Percentiles rank a stretch among this genome's conserved stretches.
Evolutionary conservation across 37 sponge, comb jelly and placozoan species (phyloP).

Genomic region (Chondrosia reniformis): DNA sequence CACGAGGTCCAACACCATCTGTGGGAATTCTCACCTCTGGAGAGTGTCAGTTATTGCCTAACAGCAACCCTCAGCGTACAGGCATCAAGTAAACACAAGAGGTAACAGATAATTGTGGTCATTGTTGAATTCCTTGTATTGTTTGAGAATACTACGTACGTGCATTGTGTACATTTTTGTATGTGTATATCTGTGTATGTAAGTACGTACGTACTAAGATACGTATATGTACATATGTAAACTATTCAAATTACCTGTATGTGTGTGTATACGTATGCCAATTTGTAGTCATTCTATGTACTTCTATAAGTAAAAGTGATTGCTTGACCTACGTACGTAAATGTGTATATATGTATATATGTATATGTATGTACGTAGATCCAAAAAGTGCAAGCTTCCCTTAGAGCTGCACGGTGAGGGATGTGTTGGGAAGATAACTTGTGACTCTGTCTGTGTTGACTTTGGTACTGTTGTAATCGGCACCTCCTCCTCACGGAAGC

Average conservation of each 20-base stretch:
- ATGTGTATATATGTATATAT: neutral
- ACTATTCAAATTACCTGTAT: neutral
- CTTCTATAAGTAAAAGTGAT: too few relatives aligned
- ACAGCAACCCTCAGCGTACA: conserved; percentile 5
- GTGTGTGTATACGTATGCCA: neutral
- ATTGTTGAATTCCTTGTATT: too few relatives aligned
- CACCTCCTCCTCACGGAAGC: conserved; percentile 30
- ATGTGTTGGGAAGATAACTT: conserved; percentile 26
- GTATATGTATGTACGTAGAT: conserved; percentile 8
- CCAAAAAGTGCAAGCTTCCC: neutral
- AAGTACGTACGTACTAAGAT: neutral
- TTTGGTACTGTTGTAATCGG: conserved; percentile 72
- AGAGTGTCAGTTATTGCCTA: conserved; percentile 7
- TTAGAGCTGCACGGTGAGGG: conserved; percentile 17
- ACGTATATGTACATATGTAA: neutral
- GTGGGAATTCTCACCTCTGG: conserved; percentile 58
- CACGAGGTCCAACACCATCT: conserved; percentile 28
- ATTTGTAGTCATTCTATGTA: too few relatives aligned
- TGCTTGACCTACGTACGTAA: neutral
- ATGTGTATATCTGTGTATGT: conserved; percentile 32
- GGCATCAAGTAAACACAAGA: neutral
- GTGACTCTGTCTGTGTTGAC: conserved; percentile 36
- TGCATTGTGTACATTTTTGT: conserved; percentile 30
- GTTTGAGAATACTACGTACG: too few relatives aligned
- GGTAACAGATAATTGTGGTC: too few relatives aligned